Percentiles rank a stretch among this genome's conserved stretches.
Evolutionary conservation across 2,113 vertebrate species (phyloP).

Genomic region (Brachirus orientalis): DNA sequence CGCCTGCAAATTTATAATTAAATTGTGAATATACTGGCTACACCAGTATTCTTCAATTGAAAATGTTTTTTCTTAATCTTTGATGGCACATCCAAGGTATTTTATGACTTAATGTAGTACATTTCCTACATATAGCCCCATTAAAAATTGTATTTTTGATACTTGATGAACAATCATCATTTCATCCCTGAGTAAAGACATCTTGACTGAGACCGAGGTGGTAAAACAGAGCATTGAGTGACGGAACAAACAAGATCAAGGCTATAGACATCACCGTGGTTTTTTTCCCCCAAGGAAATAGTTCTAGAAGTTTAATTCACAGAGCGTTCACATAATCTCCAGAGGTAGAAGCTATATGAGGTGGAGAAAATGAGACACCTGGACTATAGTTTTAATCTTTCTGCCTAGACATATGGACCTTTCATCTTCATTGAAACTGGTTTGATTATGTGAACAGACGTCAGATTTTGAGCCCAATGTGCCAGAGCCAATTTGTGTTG

Average conservation of each 20-base stretch:
- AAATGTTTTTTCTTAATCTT: too few species aligned
- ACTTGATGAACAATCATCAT: neutral
- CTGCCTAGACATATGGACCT: neutral
- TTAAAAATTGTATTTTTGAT: constrained; percentile 4
- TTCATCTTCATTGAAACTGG: neutral
- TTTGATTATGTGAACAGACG: too few species aligned
- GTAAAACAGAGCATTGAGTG: constrained; percentile 1
- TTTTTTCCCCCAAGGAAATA: constrained; percentile 3
- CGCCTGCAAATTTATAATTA: too few species aligned
- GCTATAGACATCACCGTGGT: neutral
- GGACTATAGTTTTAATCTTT: neutral
- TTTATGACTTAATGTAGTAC: too few species aligned
- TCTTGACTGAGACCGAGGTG: constrained; percentile 2
- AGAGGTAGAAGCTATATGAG: neutral
- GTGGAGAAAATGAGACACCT: constrained; percentile 33
- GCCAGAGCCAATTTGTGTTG: too few species aligned
- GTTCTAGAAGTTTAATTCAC: constrained; percentile 27
- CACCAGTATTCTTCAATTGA: too few species aligned
- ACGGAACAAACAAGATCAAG: neutral
- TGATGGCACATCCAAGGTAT: too few species aligned
- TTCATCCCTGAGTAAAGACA: constrained; percentile 2
- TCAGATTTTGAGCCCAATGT: too few species aligned
- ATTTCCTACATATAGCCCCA: too few species aligned
- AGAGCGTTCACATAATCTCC: neutral
- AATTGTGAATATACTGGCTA: too few species aligned